Evolutionary conservation across 2,113 vertebrate species (phyloP).

Genomic region (Datnioides undecimradiatus): DNA sequence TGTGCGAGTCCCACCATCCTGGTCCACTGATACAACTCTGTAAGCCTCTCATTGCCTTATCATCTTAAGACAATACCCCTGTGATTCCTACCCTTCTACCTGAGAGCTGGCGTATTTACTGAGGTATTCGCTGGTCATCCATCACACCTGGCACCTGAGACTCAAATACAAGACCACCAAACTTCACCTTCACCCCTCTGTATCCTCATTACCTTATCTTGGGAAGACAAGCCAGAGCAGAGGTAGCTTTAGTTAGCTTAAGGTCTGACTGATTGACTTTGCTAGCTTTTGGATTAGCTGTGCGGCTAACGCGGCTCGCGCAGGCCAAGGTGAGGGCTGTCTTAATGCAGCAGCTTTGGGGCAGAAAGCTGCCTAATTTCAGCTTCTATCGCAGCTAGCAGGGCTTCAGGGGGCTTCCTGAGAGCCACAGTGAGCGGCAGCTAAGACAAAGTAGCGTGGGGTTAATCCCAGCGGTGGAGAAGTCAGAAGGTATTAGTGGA

Average conservation of each 20-base stretch:
- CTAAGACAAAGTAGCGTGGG: conserved; percentile 78
- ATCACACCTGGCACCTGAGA: conserved; percentile 51
- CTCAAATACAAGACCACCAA: conserved; percentile 47
- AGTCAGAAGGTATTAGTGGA: conserved; percentile 69
- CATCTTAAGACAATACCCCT: conserved; percentile 77
- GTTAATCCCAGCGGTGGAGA: conserved; percentile 74
- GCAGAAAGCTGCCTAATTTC: conserved; percentile 82
- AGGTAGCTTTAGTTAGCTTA: conserved; percentile 69
- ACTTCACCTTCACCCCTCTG: conserved; percentile 65
- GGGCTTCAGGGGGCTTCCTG: conserved; percentile 57
- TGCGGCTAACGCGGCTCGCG: conserved; percentile 57
- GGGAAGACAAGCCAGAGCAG: conserved; percentile 62
- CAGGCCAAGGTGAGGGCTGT: conserved; percentile 78
- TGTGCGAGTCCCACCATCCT: conserved; percentile 54
- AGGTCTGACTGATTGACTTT: conserved; percentile 77
- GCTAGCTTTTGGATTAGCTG: conserved; percentile 77
- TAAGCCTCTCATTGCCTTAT: conserved; percentile 79
- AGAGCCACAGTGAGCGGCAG: conserved; percentile 45
- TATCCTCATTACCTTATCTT: conserved; percentile 80
- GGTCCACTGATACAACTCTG: conserved; percentile 69
- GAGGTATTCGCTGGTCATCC: conserved; percentile 73
- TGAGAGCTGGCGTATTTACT: conserved; percentile 53
- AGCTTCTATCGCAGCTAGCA: conserved; percentile 74
- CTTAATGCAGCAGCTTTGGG: conserved; percentile 79
- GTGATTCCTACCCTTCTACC: conserved; percentile 48